Percentiles rank a stretch among this genome's conserved stretches.
Evolutionary conservation across 1,140 invertebrate species (phyloP).

Genomic region (Pseudomyrmex sp.): DNA sequence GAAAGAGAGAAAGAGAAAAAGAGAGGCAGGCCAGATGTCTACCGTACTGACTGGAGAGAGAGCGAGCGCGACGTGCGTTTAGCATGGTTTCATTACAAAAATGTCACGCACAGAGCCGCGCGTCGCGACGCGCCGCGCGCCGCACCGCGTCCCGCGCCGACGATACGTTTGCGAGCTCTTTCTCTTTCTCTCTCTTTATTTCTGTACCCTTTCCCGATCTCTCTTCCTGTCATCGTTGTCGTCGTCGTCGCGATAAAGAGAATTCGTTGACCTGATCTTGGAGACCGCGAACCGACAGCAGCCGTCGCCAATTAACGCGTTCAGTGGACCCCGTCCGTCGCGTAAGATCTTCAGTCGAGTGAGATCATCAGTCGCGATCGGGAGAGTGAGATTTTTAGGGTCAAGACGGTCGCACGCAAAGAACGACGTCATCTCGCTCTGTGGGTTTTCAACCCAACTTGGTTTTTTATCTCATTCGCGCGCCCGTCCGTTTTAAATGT

Average conservation of each 20-base stretch:
- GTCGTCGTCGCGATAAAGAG: constrained; percentile 18
- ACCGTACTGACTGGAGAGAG: constrained; percentile 73
- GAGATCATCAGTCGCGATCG: neutral
- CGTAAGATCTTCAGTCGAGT: neutral
- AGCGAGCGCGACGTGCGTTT: constrained; percentile 70
- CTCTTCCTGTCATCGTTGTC: neutral
- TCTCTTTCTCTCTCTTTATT: neutral
- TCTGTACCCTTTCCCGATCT: neutral
- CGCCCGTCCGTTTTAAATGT: neutral
- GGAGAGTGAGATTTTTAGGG: neutral
- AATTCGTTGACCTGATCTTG: constrained; percentile 45
- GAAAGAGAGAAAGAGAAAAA: constrained; percentile 61
- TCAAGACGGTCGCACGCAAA: neutral
- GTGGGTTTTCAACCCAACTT: too few species aligned
- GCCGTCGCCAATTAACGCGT: constrained; percentile 42
- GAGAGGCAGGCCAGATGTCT: constrained; percentile 84
- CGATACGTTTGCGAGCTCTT: constrained; percentile 41
- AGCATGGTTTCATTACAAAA: constrained; percentile 83
- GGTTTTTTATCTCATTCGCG: neutral
- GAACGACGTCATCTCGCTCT: neutral
- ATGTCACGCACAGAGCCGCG: constrained; percentile 81
- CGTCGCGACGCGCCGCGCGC: constrained; percentile 43
- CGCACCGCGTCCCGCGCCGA: constrained; percentile 59
- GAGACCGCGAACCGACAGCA: constrained; percentile 9
- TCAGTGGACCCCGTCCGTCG: neutral